phyloP scores from a whole-genome alignment of 2,797 vertebrate species.

The Syngnathus acus region DNA sequence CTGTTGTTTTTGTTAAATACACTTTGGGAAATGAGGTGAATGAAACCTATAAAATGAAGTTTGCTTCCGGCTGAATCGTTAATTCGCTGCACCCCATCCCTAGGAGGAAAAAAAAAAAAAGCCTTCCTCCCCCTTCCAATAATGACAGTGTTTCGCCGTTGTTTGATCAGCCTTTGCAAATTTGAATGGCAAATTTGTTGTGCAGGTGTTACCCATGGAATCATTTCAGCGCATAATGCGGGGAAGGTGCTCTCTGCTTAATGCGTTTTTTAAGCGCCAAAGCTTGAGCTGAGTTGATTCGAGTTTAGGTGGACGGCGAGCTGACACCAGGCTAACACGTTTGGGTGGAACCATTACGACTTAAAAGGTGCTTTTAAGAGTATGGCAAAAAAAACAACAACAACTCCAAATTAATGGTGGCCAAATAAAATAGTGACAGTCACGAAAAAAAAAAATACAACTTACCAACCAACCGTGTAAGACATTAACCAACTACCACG shows the following conservation, averaged over 20 bases:
- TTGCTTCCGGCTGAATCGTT: constrained; percentile 78
- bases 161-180: constrained; percentile 80
- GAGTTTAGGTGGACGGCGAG: background rate
- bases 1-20: constrained; percentile 59
- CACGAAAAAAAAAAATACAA: too few species aligned
- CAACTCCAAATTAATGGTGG: too few species aligned
- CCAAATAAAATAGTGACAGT: too few species aligned
- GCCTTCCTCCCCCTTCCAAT: constrained; percentile 53
- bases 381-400: background rate
- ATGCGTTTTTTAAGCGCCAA: constrained; percentile 66
- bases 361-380: background rate
- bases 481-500: too few species aligned
- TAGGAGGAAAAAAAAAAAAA: constrained; percentile 35
- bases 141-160: constrained; percentile 79
- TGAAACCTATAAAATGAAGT: constrained; percentile 77
- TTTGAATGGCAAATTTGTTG: constrained; percentile 81
- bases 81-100: constrained; percentile 62
- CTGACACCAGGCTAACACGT: background rate
- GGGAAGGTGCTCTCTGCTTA: constrained; percentile 73
- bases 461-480: too few species aligned
- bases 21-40: constrained; percentile 74
- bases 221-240: constrained; percentile 78
- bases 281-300: constrained; percentile 34
- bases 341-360: background rate
- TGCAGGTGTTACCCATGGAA: constrained; percentile 80